phyloP scores from a whole-genome alignment of 1,140 invertebrate genomes.

The Meloidogyne exigua region DNA sequence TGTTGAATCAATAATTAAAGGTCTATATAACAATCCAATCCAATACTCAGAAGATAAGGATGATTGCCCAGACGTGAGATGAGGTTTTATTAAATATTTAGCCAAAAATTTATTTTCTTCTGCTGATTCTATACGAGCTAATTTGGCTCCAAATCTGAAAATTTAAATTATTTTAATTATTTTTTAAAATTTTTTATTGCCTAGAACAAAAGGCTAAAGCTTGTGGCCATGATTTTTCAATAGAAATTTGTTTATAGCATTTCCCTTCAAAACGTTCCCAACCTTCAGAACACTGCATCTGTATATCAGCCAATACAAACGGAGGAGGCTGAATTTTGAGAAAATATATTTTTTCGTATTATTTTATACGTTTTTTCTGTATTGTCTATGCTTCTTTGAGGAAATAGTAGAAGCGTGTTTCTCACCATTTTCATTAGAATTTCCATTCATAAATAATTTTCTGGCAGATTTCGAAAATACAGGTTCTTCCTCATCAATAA shows the following conservation, averaged over 20 bases:
- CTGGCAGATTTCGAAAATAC: neutral
- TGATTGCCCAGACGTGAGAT: conserved; percentile 31
- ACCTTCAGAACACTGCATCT: conserved; percentile 54
- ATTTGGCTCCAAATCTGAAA: conserved; percentile 52
- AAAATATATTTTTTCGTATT: neutral
- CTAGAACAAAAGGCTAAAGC: conserved; percentile 55
- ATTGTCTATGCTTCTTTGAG: neutral
- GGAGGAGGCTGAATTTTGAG: conserved; percentile 19
- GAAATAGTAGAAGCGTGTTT: neutral
- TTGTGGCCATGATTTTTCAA: conserved; percentile 61
- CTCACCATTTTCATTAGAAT: neutral
- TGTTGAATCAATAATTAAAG: conserved; percentile 31
- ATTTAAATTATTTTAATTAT: neutral
- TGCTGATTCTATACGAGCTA: conserved; percentile 56
- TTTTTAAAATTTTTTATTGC: conserved; percentile 29
- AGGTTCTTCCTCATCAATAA: neutral
- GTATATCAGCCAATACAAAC: conserved; percentile 45
- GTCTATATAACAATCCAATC: conserved; percentile 31
- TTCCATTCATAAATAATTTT: neutral
- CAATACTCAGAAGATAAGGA: conserved; percentile 31
- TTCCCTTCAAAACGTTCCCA: conserved; percentile 53
- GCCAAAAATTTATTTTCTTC: conserved; percentile 54
- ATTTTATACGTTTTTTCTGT: neutral
- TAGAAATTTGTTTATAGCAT: conserved; percentile 46
- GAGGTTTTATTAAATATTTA: conserved; percentile 46